Base-by-base conservation (phyloP, 2,113 vertebrate species). In the Apodemus speciosus region DNA sequence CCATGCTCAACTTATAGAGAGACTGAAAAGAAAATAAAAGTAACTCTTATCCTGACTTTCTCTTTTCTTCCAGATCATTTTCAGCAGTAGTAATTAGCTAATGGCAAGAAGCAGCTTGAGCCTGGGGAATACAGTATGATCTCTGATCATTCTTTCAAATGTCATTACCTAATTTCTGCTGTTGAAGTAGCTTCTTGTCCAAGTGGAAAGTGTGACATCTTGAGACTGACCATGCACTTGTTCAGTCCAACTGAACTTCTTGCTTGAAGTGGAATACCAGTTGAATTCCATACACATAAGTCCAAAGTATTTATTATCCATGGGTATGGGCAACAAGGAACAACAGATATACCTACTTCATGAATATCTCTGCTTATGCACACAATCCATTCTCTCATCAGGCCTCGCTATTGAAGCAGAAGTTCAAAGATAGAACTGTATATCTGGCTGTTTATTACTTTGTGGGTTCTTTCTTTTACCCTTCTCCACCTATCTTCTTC, bases 361-460 rank as follows among this genome's bases (percentile, higher is more conserved):
- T 6, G 1, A 6, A 40, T 51, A 38, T 46, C 25, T 76, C 76
- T 76, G 40, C 35, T 81, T 9, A 11, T 16, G 21, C 6, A 58
- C 0, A 30, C 25, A 46, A 0, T 6, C 20, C 30, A 9, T 2
- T 87, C 38, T 79, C 56, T 21, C 0, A 0, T 2, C 80, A 62
- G 58, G n/a, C 15, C 64, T 92, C n/a, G 87, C 3, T 71, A 60
- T 56, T 6, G 62, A 84, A 85, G 81, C 2, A 64, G n/a, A 92
- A 75, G 20, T 38, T 87, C 73, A 91, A 94, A 87, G 49, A 73
- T 56, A 69, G 91, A 92, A 69, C 35, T 49, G 56, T 21, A 7
- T 2, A 30, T 25, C 62, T 64, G 62, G 25, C 9, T 2, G 0
- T 27, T 62, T 62, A 62, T 62, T 62, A 13, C 62, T 64, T 30